These are phyloP conservation scores for Corythucha ciliata DNA, from an alignment of 2,888 invertebrate genomes.

Conservation along the genomic window DNA sequence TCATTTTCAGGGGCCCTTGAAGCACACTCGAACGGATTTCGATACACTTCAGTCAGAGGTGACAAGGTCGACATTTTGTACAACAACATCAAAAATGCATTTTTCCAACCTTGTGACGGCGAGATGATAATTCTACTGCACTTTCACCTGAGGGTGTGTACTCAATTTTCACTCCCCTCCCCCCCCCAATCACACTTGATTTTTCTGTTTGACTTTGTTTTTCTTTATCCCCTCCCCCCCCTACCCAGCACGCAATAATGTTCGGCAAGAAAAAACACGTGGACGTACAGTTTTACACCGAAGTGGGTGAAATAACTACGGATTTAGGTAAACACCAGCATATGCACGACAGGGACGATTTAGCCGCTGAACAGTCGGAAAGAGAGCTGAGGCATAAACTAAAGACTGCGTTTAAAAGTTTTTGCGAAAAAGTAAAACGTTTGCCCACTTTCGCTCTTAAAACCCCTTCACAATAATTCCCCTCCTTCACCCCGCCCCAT, in stretches of 20 bases:
- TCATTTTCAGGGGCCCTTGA: slow-evolving; percentile 59
- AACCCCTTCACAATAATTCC: not conserved
- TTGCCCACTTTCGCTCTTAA: not conserved
- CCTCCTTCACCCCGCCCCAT: too few species aligned
- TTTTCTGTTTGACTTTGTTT: slow-evolving; percentile 2
- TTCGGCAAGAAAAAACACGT: slow-evolving; percentile 99
- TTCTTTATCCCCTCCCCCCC: slow-evolving; percentile 18
- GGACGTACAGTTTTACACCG: slow-evolving; percentile 99
- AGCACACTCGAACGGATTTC: slow-evolving; percentile 91
- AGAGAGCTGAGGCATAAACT: slow-evolving; percentile 91
- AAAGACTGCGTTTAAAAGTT: slow-evolving; percentile 95
- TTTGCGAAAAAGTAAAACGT: slow-evolving; percentile 77
- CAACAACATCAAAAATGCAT: slow-evolving; percentile 98
- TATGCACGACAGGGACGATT: slow-evolving; percentile 98
- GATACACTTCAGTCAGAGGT: slow-evolving; percentile 97
- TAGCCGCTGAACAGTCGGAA: slow-evolving; percentile 98
- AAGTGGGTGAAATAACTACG: slow-evolving; percentile 98
- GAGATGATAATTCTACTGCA: slow-evolving; percentile 99
- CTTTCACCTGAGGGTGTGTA: slow-evolving; percentile 79
- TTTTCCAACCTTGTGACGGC: slow-evolving; percentile 98
- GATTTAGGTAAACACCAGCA: slow-evolving; percentile 99
- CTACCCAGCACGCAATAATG: slow-evolving; percentile 82
- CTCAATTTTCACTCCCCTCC: not conserved
- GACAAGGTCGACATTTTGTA: slow-evolving; percentile 99
- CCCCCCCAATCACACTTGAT: not conserved